Base-by-base conservation (phyloP, 1,140 invertebrate genomes). In the Euborellia annulipes region DNA sequence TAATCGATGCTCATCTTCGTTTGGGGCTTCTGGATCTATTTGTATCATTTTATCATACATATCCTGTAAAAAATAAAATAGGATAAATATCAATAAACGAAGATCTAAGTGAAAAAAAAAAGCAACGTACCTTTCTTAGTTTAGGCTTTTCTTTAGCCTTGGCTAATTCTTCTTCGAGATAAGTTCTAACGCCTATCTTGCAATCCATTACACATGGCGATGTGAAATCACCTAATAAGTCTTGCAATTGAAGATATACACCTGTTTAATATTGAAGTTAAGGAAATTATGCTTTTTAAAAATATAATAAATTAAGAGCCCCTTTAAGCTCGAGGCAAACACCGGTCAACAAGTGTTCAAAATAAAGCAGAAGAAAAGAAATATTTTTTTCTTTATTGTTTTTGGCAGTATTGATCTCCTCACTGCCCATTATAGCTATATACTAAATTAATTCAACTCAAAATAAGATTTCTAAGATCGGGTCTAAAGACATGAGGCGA, bases 1-100 rank as follows among this genome's bases (percentile, higher is more conserved):
- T 47, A 85, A 65, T 44, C 76, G 67, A 51, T 88, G 79, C 64
- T 96, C 92, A 60, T 96, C 90, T 44, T 82, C 78, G 11, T 81
- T 91, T 7, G 92, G 92, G 3, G 91, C 92, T 49, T 70, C 69
- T 17, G 82, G 76, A 59, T 96, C 92, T 43, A 96, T 86, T 61
- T 93, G 86, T 46, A 93, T 81, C 92, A 98, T 97, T 68, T 98
- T 96, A 52, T 96, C 85, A 63, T 94, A 98, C 84, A 98, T 93
- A 64, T 98, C 93, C 67, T 73, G 53, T 11, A 58, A 51, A 48
- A 45, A 48, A 42, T 20, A 21, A 13, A 19, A 39, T 17, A 36
- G 19, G 18, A 21, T 38, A 14, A n/a, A 23, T n/a, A 44, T 39
- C 41, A 44, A 20, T 30, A 17, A 37, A 27, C 4, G 4, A 27